phyloP scores from a whole-genome alignment of 1,140 invertebrate species.

The Mya arenaria region DNA sequence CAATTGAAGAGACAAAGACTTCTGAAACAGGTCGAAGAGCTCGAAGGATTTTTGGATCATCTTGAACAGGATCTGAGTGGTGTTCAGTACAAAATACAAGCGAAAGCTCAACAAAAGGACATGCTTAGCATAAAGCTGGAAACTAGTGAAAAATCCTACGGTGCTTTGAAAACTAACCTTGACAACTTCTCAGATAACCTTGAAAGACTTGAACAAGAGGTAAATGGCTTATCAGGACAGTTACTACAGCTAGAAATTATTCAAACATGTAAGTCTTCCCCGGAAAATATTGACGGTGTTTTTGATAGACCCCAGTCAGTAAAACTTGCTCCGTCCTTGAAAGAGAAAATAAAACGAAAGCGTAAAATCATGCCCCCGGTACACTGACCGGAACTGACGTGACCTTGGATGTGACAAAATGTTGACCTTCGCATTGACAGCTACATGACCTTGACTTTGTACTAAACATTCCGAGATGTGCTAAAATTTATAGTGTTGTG shows the following conservation, averaged over 20 bases:
- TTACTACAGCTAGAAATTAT: conserved; percentile 78
- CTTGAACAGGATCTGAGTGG: conserved; percentile 73
- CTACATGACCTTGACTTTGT: too few relatives aligned
- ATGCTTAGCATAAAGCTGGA: conserved; percentile 71
- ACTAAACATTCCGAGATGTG: too few relatives aligned
- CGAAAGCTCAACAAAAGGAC: conserved; percentile 72
- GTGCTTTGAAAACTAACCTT: conserved; percentile 69
- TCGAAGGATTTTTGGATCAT: conserved; percentile 69
- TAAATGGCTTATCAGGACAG: conserved; percentile 71
- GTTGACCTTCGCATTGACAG: too few relatives aligned
- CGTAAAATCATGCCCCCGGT: conserved; percentile 60
- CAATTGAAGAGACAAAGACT: conserved; percentile 75
- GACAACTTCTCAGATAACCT: conserved; percentile 72
- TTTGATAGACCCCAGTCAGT: conserved; percentile 75
- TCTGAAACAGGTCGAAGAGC: conserved; percentile 71
- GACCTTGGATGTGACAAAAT: too few relatives aligned
- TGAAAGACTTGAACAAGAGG: conserved; percentile 72
- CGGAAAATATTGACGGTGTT: conserved; percentile 77
- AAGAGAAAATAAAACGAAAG: conserved; percentile 74
- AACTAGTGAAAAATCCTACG: conserved; percentile 72
- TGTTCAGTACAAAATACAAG: conserved; percentile 69
- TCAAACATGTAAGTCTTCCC: conserved; percentile 76
- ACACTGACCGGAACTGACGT: too few relatives aligned
- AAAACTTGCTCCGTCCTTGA: conserved; percentile 77
- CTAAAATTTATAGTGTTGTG: too few relatives aligned